phyloP scores from a whole-genome alignment of 1,140 invertebrate genomes.

The Cotesia vestalis region DNA sequence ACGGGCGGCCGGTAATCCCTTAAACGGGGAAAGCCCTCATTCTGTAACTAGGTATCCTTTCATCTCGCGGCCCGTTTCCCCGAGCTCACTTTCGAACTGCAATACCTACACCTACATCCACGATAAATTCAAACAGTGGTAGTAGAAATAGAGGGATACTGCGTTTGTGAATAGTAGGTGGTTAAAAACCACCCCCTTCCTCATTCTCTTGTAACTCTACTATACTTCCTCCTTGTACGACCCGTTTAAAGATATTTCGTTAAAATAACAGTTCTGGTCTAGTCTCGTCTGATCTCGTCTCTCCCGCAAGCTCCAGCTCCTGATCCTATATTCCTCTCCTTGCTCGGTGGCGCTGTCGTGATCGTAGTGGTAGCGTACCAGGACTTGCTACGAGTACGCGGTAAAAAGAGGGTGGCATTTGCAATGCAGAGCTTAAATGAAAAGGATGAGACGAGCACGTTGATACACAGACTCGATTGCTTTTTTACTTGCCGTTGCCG shows the following conservation, averaged over 20 bases:
- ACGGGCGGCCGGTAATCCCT: slow-evolving; percentile 66
- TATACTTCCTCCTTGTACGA: slow-evolving; percentile 26
- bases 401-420: slow-evolving; percentile 65
- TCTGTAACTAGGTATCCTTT: slow-evolving; percentile 67
- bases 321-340: not conserved
- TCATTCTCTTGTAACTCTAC: not conserved
- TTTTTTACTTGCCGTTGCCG: slow-evolving; percentile 59
- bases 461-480: slow-evolving; percentile 65
- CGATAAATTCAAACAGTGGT: too few species aligned
- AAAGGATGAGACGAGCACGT: slow-evolving; percentile 40
- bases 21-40: slow-evolving; percentile 63
- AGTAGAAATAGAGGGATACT: not conserved
- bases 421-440: slow-evolving; percentile 68
- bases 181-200: not conserved
- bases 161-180: not conserved
- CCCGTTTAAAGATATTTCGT: slow-evolving; percentile 67
- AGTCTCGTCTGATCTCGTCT: slow-evolving; percentile 42
- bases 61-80: slow-evolving; percentile 57
- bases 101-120: too few species aligned
- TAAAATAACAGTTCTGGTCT: slow-evolving; percentile 64
- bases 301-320: slow-evolving; percentile 26
- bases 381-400: slow-evolving; percentile 6
- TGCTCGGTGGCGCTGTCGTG: slow-evolving; percentile 28
- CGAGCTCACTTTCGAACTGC: slow-evolving; percentile 42
- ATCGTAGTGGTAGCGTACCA: too few species aligned